Evolutionary conservation across 2,888 invertebrate species (phyloP), one percentile per base, ranked within the genome.

Genomic region (Polyploca ridens): DNA sequence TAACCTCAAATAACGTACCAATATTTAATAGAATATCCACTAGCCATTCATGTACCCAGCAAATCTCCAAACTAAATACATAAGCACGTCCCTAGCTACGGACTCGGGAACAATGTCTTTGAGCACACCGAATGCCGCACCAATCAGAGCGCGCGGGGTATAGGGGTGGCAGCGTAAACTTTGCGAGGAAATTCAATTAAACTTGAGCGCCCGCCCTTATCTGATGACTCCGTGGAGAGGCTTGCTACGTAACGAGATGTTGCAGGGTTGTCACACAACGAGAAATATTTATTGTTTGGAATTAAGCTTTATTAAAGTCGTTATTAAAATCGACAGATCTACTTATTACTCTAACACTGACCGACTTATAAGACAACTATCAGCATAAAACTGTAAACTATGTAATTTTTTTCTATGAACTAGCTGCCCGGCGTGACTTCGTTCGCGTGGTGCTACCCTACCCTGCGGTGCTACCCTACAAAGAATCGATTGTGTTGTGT

Each of bases 151-250:
- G 79, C 80, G 66, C 79, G 77, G 78, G 75, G 79, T 74, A 78
- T 79, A 84, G 88, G 90, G 91, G 91, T 88, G 90, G 86, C 79
- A 79, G 54, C 79, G 90, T 88, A 90, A 93, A 93, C 91, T 93
- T 93, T 91, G 88, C 81, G 86, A 85, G 88, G 85, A 82, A 87
- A 91, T 93, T 93, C 93, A 93, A 93, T 93, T 93, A 93, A 93
- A 93, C 92, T 93, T 93, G 91, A 89, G 88, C 90, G 86, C 86
- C 90, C 89, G 83, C 90, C 87, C 88, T 92, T 91, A 92, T 93
- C 93, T 91, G 93, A 92, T 93, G 85, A 83, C 86, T 87, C 90
- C 88, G 88, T 86, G 86, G 91, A 91, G 89, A 85, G 89, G 84
- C 79, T 79, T 78, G 87, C 83, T 84, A 84, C 91, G 91, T 91